Base-by-base conservation (phyloP, 2,888 invertebrate genomes). In the Netelia melanura region DNA sequence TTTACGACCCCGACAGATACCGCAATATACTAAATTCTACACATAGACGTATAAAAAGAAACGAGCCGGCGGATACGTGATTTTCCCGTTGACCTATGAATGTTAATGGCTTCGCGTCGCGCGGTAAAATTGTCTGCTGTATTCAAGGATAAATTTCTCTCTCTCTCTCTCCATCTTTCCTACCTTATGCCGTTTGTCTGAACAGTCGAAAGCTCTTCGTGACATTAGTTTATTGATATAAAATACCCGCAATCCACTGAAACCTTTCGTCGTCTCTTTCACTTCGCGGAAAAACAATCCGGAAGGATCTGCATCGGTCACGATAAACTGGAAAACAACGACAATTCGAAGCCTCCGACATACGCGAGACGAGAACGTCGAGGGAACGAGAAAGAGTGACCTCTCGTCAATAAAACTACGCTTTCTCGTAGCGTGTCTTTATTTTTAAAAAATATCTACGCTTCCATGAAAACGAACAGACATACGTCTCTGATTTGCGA, bases 151-250 rank as follows among this genome's bases (percentile, higher is more conserved):
- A 77, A 43, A 71, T 78, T 52, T 62, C 25, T 79, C 52, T 23
- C 52, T 23, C 71, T 43, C 56, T 65, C 52, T 23, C 71, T 68
- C 64, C n/a, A 65, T 43, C 71, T 25, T 58, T 61, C 56, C 54
- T 38, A n/a, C 30, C 30, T 64, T 65, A 64, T 62, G 21, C 64
- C 71, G 54, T 79, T 56, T 64, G 71, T 79, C 71, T 52, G 71
- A 64, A 54, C 6, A 54, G 54, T 5, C 17, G 11, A 65, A 52
- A 67, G 58, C 38, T 43, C 52, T 72, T 54, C 62, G 64, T 62
- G 54, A 30, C n/a, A 9, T 8, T 10, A 52, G 56, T 76, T 85
- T 85, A 85, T 85, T 79, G 85, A 82, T 85, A 85, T 85, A 82
- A 85, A 85, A 82, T 71, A 77, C 70, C 71, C 71, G 62, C 61